Base-by-base conservation (phyloP, 2,888 invertebrate genomes). In the Rhaphigaster nebulosa region DNA sequence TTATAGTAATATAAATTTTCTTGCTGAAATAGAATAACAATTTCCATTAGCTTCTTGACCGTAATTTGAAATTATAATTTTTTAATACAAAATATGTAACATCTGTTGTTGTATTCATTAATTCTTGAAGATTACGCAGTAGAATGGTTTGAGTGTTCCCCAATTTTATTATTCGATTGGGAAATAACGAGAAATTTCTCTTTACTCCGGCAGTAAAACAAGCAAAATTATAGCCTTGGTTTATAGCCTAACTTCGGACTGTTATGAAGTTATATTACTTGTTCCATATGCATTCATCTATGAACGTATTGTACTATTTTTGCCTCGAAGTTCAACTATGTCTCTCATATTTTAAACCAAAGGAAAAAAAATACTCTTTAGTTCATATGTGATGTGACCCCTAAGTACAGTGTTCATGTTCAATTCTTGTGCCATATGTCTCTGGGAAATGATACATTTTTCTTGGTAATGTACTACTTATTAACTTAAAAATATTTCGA, bases 261-360 rank as follows among this genome's bases (percentile, higher is more conserved):
- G 70, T 76, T 76, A 76, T 76, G 34, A 18, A 70, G 70, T 76
- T 76, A 38, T 76, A 76, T 76, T 20, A 23, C 70, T 38, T 76
- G 23, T 38, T 76, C 34, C 70, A 38, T 76, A 76, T 76, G 20
- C 70, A 76, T 34, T 34, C 0, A 29, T 65, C 29, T 2, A 2
- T 34, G 70, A 38, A 38, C 18, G 70, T 38, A 29, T 65, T n/a
- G 60, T 60, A n/a, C 5, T 60, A 12, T 60, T n/a, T 60, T n/a
- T n/a, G 13, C 2, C 15, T 29, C 15, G 0, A 29, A 10, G 29
- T 13, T 29, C 13, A 6, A 8, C 23, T 23, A 5, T 34, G 8
- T 38, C 38, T 29, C 1, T n/a, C 26, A 2, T 12, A 29, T 60
- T 18, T 15, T 13, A 60, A 13, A 60, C 13, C 1, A 10, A 60